A percentile compares a stretch with the other conserved stretches of the same genome.
These are phyloP conservation scores for Cerastis leucographa DNA, from an alignment of 2,888 invertebrate species.

Conservation along the genomic window DNA sequence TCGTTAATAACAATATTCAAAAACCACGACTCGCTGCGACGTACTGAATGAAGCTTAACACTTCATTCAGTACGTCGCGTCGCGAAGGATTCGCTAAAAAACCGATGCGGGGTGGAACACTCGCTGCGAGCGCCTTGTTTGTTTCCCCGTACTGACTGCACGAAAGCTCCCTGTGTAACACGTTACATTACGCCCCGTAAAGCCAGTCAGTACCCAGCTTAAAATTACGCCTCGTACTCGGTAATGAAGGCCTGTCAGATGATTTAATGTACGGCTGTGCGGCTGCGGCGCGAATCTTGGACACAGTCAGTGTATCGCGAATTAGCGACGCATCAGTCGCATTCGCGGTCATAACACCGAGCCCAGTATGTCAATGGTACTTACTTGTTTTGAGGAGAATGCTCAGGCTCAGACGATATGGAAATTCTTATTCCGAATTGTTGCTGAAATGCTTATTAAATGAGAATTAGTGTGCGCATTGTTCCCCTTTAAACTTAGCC, in stretches of 20 bases:
- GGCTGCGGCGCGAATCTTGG: slow-evolving; percentile 12
- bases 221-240: not conserved
- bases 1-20: too few species aligned
- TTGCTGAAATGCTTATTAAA: not conserved
- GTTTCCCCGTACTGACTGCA: too few species aligned
- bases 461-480: too few species aligned
- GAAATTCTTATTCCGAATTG: not conserved
- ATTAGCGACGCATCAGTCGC: slow-evolving; percentile 13
- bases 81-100: too few species aligned
- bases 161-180: too few species aligned
- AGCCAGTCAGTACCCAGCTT: too few species aligned
- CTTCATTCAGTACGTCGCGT: too few species aligned
- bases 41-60: too few species aligned
- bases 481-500: not conserved
- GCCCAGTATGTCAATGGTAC: not conserved
- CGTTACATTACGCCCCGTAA: too few species aligned
- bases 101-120: too few species aligned
- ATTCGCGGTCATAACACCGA: not conserved
- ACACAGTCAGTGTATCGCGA: not conserved
- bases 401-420: not conserved
- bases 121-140: too few species aligned
- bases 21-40: too few species aligned
- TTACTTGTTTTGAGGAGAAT: not conserved
- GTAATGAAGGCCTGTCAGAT: not conserved
- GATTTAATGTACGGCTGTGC: slow-evolving; percentile 2